phyloP scores from a whole-genome alignment of 1,140 invertebrate genomes.

The Drosophila quadrilineata region DNA sequence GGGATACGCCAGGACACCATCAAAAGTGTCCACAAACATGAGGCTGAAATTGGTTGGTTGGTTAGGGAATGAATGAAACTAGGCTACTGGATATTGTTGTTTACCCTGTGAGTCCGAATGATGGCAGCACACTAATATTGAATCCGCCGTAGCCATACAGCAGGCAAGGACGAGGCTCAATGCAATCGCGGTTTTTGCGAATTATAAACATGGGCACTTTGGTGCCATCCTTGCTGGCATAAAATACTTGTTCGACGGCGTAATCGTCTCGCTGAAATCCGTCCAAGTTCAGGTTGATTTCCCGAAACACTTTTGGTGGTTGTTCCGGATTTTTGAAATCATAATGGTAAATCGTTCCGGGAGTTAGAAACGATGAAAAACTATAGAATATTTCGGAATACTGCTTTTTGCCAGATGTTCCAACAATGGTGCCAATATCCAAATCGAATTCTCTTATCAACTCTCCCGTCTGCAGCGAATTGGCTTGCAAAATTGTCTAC shows the following conservation, averaged over 20 bases:
- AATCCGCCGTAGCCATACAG: conserved; percentile 99
- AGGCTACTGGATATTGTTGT: neutral
- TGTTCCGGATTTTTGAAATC: conserved; percentile 88
- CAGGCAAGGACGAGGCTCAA: conserved; percentile 88
- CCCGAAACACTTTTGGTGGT: conserved; percentile 85
- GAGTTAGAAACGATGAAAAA: conserved; percentile 96
- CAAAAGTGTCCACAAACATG: conserved; percentile 94
- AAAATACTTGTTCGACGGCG: conserved; percentile 95
- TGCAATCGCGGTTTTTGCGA: conserved; percentile 86
- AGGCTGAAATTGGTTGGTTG: conserved; percentile 80
- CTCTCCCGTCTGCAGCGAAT: conserved; percentile 88
- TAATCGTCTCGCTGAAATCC: conserved; percentile 92
- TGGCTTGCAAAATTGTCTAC: conserved; percentile 93
- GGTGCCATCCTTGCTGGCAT: conserved; percentile 96
- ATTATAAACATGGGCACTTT: conserved; percentile 99
- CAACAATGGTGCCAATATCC: conserved; percentile 92
- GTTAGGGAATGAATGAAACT: neutral
- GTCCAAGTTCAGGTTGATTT: conserved; percentile 89
- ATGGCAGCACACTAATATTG: conserved; percentile 94
- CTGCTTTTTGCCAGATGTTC: conserved; percentile 92
- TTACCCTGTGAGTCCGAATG: conserved; percentile 83
- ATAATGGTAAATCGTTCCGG: conserved; percentile 92
- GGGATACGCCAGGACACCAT: conserved; percentile 93
- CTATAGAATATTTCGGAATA: conserved; percentile 96
- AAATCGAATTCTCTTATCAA: conserved; percentile 88